A percentile compares a stretch with the other conserved stretches of the same genome.
Conservation (phyloP, 2,113 vertebrate genomes). For the Bombycilla garrulus region DNA sequence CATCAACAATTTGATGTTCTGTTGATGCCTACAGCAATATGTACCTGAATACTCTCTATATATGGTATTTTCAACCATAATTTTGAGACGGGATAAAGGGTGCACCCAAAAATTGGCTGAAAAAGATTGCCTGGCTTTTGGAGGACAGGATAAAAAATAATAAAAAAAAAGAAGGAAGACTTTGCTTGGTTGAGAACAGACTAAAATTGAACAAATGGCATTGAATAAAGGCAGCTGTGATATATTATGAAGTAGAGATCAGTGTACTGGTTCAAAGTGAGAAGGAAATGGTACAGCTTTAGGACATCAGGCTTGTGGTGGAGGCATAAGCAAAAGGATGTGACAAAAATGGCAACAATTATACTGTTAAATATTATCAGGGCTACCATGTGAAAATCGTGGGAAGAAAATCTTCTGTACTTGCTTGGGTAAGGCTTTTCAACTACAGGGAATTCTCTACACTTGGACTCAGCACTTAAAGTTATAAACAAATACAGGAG, state of each 20-base stretch:
- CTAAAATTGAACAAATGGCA: neutral
- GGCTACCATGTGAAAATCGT: neutral
- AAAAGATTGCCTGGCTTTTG: neutral
- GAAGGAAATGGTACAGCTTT: neutral
- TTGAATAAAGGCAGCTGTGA: neutral
- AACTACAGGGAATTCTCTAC: neutral
- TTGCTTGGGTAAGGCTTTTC: neutral
- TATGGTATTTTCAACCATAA: neutral
- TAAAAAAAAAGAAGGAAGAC: neutral
- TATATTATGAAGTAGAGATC: neutral
- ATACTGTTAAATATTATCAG: neutral
- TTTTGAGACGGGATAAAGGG: neutral
- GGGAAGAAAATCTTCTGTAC: neutral
- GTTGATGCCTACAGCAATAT: neutral
- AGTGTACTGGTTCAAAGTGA: neutral
- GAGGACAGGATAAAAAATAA: neutral
- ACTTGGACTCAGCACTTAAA: neutral
- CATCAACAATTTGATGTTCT: neutral
- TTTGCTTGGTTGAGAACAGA: neutral
- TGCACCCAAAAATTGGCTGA: neutral
- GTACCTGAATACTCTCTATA: neutral
- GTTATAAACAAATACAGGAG: neutral
- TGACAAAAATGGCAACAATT: neutral
- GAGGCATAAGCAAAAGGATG: neutral
- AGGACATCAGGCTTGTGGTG: neutral